Percentiles rank a stretch among this genome's conserved stretches.
Conservation (phyloP, 2,888 invertebrate genomes). For the Mayetiola destructor region DNA sequence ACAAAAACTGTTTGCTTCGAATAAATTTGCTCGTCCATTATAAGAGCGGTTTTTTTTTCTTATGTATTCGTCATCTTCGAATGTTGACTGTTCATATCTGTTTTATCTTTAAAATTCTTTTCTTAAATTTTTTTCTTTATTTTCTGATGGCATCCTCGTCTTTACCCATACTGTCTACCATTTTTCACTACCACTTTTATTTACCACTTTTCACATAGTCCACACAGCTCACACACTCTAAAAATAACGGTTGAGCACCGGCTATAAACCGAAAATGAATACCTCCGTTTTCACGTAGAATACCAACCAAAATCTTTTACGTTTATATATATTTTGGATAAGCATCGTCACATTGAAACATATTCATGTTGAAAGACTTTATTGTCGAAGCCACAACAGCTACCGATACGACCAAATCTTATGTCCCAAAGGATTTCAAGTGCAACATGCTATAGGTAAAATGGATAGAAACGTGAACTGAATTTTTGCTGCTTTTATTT, state of each 20-base stretch:
- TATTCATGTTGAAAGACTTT: background rate
- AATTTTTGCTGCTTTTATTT: background rate
- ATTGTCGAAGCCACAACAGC: no score
- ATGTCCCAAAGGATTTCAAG: slow-evolving; percentile 12
- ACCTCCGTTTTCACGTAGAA: background rate
- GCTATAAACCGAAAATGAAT: background rate
- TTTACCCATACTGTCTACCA: background rate
- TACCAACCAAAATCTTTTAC: no score
- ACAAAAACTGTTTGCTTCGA: background rate
- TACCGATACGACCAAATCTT: no score
- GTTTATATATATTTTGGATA: background rate
- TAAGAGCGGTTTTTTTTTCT: background rate
- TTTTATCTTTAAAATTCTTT: background rate
- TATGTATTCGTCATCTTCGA: background rate
- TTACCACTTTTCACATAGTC: background rate
- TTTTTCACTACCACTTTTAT: background rate
- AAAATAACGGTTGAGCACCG: background rate
- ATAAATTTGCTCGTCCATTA: background rate
- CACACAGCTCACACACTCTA: background rate
- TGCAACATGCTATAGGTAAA: slow-evolving; percentile 7
- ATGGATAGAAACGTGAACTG: background rate
- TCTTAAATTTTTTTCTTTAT: background rate
- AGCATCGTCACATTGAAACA: no score
- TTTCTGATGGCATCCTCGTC: no score
- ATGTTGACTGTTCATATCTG: background rate